A percentile compares a stretch with the other conserved stretches of the same genome.
phyloP scores from a whole-genome alignment of 2,797 vertebrate genomes.

The Ispidina lecontei region DNA sequence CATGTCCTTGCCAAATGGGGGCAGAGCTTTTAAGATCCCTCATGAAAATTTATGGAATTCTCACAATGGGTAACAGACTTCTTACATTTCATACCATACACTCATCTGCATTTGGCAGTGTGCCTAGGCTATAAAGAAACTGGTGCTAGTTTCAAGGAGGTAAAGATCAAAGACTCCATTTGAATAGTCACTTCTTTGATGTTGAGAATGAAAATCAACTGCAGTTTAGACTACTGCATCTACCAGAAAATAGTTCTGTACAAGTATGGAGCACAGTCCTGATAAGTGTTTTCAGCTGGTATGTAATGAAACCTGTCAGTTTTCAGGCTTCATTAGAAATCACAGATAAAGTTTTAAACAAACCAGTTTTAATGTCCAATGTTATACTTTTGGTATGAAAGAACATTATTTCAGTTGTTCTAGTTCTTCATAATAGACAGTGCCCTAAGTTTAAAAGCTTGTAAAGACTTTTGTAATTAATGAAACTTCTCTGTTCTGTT shows the following conservation, averaged over 20 bases:
- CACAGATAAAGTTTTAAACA: neutral
- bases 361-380: neutral
- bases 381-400: neutral
- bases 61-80: neutral
- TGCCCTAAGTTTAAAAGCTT: neutral
- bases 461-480: neutral
- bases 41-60: slow-evolving; percentile 31
- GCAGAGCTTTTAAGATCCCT: neutral
- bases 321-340: neutral
- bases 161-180: slow-evolving; percentile 44
- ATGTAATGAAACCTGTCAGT: neutral
- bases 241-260: neutral
- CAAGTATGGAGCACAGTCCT: neutral
- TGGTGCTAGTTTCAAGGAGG: neutral
- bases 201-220: neutral
- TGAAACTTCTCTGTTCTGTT: neutral
- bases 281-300: neutral
- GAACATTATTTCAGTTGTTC: neutral
- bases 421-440: neutral
- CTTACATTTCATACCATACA: neutral
- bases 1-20: neutral
- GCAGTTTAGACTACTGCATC: neutral
- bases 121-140: neutral
- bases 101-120: slow-evolving; percentile 3
- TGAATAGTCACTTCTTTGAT: slow-evolving; percentile 13